Base-by-base conservation (phyloP, 1,140 invertebrate species). In the Dendrolimus punctatus region DNA sequence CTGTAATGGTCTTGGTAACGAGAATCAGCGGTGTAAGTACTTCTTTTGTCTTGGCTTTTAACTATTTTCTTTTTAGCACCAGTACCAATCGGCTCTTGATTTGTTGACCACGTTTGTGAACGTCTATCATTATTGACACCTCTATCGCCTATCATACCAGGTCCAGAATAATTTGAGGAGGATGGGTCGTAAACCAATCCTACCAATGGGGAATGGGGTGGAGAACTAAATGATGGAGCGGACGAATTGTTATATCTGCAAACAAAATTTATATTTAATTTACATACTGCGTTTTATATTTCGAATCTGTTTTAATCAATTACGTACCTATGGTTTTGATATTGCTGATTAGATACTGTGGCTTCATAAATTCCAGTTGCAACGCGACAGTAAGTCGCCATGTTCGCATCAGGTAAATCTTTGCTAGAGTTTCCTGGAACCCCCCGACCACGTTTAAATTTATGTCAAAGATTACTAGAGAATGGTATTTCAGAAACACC, bases 61-160 rank as follows among this genome's bases (percentile, higher is more conserved):
- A 86, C 73, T 41, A 86, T 86, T 64, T 84, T 86, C 60, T 84
- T 86, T 62, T 79, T 84, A 23, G 80, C 78, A 5, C 83, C 83
- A 8, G 80, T 82, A 6, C 83, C 83, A 8, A 86, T 86, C 2
- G 83, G 83, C 57, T 86, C 81, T 51, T 80, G 78, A 52, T 80
- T 80, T 41, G 75, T 53, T 1, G 80, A 78, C 80, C 83, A 86
- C 39, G 77, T 83, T 49, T 76, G 74, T 0, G 71, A 68, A 23
- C 82, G 73, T 58, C 73, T 71, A 4, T 85, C 78, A 10, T 66
- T 6, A 44, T 70, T 76, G n/a, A 72, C 52, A 39, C 43, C 42
- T 40, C 76, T 66, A 44, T 80, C 80, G 37, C 64, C 64, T 58
- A 76, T 75, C 45, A 71, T 64, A n/a, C 64, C 71, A 44, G 73